Evolutionary conservation across 2,888 invertebrate genomes (phyloP).

Genomic region (Meloe dianella): DNA sequence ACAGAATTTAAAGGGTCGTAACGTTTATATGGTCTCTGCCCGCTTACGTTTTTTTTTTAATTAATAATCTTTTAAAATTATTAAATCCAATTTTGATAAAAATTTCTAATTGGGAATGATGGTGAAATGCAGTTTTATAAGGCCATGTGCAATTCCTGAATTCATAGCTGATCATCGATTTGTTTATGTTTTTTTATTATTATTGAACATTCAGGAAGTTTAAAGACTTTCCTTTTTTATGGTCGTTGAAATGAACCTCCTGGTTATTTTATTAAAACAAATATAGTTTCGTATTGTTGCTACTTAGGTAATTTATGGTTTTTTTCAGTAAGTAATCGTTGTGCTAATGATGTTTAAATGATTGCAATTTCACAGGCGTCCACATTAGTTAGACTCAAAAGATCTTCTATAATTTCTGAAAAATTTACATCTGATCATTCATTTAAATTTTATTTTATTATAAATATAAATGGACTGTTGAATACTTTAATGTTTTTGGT

Average conservation of each 20-base stretch:
- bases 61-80: too few species aligned
- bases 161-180: background rate
- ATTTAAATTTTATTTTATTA: slow-evolving; percentile 50
- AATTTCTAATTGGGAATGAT: background rate
- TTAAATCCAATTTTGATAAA: background rate
- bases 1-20: too few species aligned
- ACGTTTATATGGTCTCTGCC: too few species aligned
- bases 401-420: slow-evolving; percentile 24
- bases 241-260: background rate
- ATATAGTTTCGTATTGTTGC: too few species aligned
- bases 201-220: background rate
- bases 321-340: background rate
- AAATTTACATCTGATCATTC: slow-evolving; percentile 44
- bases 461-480: slow-evolving; percentile 21
- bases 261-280: background rate
- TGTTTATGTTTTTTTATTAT: slow-evolving; percentile 2
- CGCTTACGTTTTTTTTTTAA: too few species aligned
- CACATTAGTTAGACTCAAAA: slow-evolving; percentile 30
- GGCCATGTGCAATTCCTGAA: background rate
- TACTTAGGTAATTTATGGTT: background rate
- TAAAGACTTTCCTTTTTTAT: background rate
- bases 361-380: slow-evolving; percentile 32
- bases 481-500: slow-evolving; percentile 15
- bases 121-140: background rate
- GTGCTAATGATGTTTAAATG: slow-evolving; percentile 10